Conservation (phyloP, 2,113 vertebrate species). For the Oriolus oriolus region DNA sequence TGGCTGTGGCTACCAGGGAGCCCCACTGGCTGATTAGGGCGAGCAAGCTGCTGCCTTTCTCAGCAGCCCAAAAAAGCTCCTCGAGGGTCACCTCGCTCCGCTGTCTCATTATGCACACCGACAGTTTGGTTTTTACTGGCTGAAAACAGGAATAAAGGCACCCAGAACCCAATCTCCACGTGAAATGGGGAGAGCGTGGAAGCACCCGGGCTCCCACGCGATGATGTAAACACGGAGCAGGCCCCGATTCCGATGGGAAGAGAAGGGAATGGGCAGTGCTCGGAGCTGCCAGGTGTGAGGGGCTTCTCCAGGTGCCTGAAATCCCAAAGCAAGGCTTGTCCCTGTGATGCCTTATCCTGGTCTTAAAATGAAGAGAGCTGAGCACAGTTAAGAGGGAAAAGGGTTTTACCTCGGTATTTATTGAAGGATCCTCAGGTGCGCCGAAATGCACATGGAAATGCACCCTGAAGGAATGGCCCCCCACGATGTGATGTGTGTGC, state of each 20-base stretch:
- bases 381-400: no score
- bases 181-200: not conserved
- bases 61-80: not conserved
- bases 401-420: no score
- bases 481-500: no score
- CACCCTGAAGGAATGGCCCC: no score
- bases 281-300: not conserved
- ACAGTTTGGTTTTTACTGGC: not conserved
- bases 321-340: not conserved
- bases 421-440: no score
- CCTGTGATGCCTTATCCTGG: no score
- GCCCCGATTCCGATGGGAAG: not conserved
- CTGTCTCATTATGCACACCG: not conserved
- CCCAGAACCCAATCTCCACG: not conserved
- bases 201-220: rapidly evolving
- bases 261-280: no score
- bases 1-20: not conserved
- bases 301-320: rapidly evolving
- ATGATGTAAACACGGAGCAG: rapidly evolving
- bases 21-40: not conserved
- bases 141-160: not conserved
- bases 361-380: no score
- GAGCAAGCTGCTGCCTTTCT: not conserved
- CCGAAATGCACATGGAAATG: no score
- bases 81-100: not conserved